Evolutionary conservation across 2,888 invertebrate genomes (phyloP), one percentile per base, ranked within the genome.

Genomic region (Suillia variegata): DNA sequence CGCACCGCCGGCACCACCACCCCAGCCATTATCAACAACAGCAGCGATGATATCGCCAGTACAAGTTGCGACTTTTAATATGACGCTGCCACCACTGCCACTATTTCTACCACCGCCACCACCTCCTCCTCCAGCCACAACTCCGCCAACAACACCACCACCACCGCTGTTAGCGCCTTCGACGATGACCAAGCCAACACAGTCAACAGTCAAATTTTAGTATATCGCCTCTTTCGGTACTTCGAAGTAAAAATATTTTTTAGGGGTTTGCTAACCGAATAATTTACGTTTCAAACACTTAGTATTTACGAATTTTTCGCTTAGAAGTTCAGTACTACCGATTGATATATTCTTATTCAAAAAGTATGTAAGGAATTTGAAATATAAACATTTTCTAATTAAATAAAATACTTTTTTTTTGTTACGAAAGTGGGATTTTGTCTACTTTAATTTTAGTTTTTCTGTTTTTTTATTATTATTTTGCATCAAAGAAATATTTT

Each of bases 71-170:
- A 12, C 42, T n/a, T n/a, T 18, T 66, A 56, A 45, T 20, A n/a
- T n/a, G n/a, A 64, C 64, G 65, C 64, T 69, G 65, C 69, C 67
- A 61, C 45, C 45, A 45, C 20, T 45, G 45, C 45, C 45, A 45
- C 58, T 67, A 62, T 68, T 68, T 61, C 63, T 69, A 63, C 63
- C 63, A 33, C 64, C 69, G 61, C 66, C 64, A 20, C 61, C 66
- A 50, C 64, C 66, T 51, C 56, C 63, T 21, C 55, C 58, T 13
- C 53, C 52, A 31, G 12, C 26, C 38, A 21, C 65, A 33, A 33
- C 45, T 24, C 61, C 24, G 13, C 45, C 20, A 45, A 6, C 45
- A 54, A 53, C 56, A 13, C 54, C 53, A 24, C n/a, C 21, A 48
- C 24, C n/a, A n/a, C n/a, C n/a, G n/a, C n/a, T n/a, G n/a, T n/a